Base-by-base conservation (phyloP, 2,888 invertebrate species). In the Aporophyla lueneburgensis region DNA sequence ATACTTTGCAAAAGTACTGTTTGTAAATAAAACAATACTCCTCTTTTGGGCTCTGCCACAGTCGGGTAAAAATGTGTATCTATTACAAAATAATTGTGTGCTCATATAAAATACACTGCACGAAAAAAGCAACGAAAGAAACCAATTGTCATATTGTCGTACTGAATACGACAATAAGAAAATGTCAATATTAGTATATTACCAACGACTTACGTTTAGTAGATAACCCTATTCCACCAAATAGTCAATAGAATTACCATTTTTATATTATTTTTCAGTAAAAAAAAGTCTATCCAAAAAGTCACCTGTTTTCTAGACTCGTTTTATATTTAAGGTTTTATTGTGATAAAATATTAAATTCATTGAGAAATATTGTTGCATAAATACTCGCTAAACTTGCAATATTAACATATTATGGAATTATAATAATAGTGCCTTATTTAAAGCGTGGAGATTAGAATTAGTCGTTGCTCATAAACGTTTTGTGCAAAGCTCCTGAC, bases 401-500 rank as follows among this genome's bases (percentile, higher is more conserved):
- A 92, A 92, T 89, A 89, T 87, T 88, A 86, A 86, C 43, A 69
- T 70, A 71, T 70, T 76, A 71, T 80, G 61, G 33, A 83, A 78
- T 84, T 90, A 88, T 91, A 89, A 85, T 91, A 83, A 91, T 91
- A 93, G 93, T 93, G 93, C 92, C 93, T 92, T 78, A 65, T 16
- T 54, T 74, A 66, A 63, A 70, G 27, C 54, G 10, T 33, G 1
- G 27, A 56, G 46, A 71, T 70, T 83, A 67, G 56, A 74, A 66
- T 63, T 69, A 9, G 10, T 69, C 40, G 12, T 66, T 69, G 33
- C 21, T 49, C 56, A 76, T 54, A 62, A 58, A 19, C 14, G 49
- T 33, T 65, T 51, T 27, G 6, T 54, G 14, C 16, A 61, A 21
- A 24, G 1, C 14, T 27, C 6, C 0, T 16, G 49, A 14, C 6